Evolutionary conservation across 2,888 invertebrate genomes (phyloP), one percentile per base, ranked within the genome.

Genomic region (Zaprionus lineosus): DNA sequence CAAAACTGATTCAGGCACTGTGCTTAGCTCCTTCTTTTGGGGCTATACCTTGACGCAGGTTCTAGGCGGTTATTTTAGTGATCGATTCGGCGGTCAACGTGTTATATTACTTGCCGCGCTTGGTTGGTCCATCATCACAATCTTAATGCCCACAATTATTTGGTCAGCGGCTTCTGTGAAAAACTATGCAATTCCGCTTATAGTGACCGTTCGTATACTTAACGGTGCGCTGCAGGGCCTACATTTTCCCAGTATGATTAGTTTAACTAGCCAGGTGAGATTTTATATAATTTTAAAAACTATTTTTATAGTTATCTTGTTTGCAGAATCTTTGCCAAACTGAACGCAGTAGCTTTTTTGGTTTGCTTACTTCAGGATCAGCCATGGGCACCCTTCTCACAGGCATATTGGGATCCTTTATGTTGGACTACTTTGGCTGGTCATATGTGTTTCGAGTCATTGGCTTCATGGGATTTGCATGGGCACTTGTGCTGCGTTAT

Each of bases 11-110:
- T 92, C 93, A 2, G 94, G 94, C n/a, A 92, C 93, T 1, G 92
- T 94, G 40, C 88, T 94, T 16, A 93, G 94, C 14, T 93, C 93
- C 15, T 94, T 94, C 84, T 94, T 94, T 86, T 94, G 94, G 94
- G 94, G 94, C 39, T 94, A 94, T 79, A 93, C 93, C 0, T 86
- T 94, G 61, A 94, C 94, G 0, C 92, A 92, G 86, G 91, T 91
- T 11, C 86, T 91, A 40, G 92, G 92, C 37, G 92, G 92, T 18
- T 92, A 92, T 72, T 88, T 92, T 19, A 92, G 92, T 64, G 92
- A 92, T 84, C 90, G 91, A 43, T 91, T 93, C 51, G 94, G 94
- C 21, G 94, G 94, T 0, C 93, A 94, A 75, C 91, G 91, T 56
- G 92, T 94, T 8, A 91, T 94, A 65, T 91, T 92, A 36, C 90